A percentile compares a stretch with the other conserved stretches of the same genome.
These are phyloP conservation scores for Dolichallabes microphthalmus DNA, from an alignment of 2,113 vertebrate genomes.

Conservation along the genomic window DNA sequence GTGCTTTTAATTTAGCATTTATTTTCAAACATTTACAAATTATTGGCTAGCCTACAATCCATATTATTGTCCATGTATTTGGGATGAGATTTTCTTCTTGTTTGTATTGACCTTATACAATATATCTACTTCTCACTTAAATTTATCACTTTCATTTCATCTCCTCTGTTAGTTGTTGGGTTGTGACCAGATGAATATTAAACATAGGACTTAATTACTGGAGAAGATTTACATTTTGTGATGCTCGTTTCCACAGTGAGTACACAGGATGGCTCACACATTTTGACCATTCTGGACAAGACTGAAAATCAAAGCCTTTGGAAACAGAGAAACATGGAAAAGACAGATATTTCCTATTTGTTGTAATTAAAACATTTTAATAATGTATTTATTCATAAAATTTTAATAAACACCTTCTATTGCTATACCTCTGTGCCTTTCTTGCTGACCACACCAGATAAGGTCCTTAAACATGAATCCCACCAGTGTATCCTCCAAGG, in stretches of 20 bases:
- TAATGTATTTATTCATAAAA: not conserved
- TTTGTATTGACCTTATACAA: not conserved
- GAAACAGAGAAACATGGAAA: conserved; percentile 3
- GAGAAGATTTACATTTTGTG: conserved; percentile 66
- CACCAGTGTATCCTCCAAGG: conserved; percentile 73
- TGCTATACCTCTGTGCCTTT: conserved; percentile 59
- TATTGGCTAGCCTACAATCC: too few relatives aligned
- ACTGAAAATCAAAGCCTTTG: conserved; percentile 70
- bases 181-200: not conserved
- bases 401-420: not conserved
- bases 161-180: not conserved
- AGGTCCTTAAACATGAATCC: conserved; percentile 78
- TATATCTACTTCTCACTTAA: too few relatives aligned
- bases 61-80: not conserved
- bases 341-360: not conserved
- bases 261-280: conserved; percentile 70
- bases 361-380: not conserved
- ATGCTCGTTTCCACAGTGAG: conserved; percentile 74
- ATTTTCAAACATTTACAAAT: too few relatives aligned
- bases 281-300: conserved; percentile 71
- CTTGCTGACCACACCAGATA: conserved; percentile 70
- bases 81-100: not conserved
- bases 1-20: not conserved
- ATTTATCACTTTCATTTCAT: too few relatives aligned
- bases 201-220: not conserved